phyloP scores from a whole-genome alignment of 2,797 vertebrate species.

The Cryptoprocta ferox region DNA sequence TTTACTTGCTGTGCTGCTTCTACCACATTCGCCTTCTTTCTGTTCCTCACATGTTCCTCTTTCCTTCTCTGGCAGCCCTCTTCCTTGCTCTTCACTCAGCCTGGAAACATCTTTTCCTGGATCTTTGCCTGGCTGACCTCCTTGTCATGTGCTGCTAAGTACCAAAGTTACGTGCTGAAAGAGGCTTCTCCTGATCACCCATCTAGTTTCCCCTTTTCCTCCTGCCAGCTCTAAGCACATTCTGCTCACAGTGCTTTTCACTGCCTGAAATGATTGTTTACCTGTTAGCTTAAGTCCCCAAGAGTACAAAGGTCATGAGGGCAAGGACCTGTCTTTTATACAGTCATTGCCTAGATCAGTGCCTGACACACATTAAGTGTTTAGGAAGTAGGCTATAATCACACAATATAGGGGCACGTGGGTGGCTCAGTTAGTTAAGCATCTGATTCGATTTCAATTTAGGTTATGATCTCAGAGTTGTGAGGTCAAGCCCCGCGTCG shows the following conservation, averaged over 20 bases:
- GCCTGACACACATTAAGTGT: not conserved
- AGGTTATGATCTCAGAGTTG: too few relatives aligned
- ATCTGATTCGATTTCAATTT: too few relatives aligned
- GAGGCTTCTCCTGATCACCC: not conserved
- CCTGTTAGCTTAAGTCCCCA: not conserved
- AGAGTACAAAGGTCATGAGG: not conserved
- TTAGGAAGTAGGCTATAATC: not conserved
- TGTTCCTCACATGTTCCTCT: not conserved
- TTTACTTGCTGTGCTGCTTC: not conserved
- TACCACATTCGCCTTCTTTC: not conserved
- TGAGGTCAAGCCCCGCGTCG: too few relatives aligned
- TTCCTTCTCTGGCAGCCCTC: not conserved
- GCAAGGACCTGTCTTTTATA: not conserved
- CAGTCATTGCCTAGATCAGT: not conserved
- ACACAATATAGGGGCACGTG: not conserved
- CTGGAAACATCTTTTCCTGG: not conserved
- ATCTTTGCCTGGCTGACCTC: not conserved
- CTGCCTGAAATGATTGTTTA: not conserved
- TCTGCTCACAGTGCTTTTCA: not conserved
- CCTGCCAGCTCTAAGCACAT: not conserved
- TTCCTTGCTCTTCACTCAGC: not conserved
- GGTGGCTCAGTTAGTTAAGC: too few relatives aligned
- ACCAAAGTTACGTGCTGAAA: not conserved
- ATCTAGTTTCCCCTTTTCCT: not conserved
- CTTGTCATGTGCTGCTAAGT: not conserved